Percentiles rank a stretch among this genome's conserved stretches.
These are phyloP conservation scores for Diabrotica balteata DNA, from an alignment of 2,888 invertebrate genomes.

Conservation along the genomic window DNA sequence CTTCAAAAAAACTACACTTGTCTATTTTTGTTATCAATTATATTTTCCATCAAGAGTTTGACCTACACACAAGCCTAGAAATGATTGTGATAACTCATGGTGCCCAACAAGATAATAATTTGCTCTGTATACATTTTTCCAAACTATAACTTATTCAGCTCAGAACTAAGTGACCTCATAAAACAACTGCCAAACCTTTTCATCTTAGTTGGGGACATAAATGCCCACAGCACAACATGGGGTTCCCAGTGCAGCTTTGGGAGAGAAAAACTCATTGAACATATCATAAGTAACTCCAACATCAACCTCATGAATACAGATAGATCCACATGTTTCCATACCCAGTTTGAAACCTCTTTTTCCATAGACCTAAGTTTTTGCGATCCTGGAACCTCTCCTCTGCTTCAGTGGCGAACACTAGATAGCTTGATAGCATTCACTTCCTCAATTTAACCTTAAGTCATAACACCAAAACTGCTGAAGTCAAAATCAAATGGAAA, in stretches of 20 bases:
- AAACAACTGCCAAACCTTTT: constrained; percentile 3
- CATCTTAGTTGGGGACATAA: constrained; percentile 4
- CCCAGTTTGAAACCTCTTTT: constrained; percentile 9
- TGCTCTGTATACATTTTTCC: constrained; percentile 13
- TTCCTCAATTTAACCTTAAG: constrained; percentile 12
- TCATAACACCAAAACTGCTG: constrained; percentile 2
- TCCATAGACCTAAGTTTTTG: constrained; percentile 10
- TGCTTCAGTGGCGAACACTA: constrained; percentile 5
- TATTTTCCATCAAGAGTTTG: constrained; percentile 6
- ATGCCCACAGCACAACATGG: constrained; percentile 17
- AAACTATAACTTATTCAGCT: too few relatives aligned
- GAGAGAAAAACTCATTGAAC: constrained; percentile 12
- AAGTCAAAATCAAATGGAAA: constrained; percentile 12
- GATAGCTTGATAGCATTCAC: constrained; percentile 16
- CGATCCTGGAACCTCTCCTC: constrained; percentile 7
- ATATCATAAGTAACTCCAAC: constrained; percentile 10
- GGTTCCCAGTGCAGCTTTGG: constrained; percentile 15
- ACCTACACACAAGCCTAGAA: constrained; percentile 12
- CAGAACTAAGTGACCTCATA: not conserved
- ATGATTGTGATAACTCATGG: constrained; percentile 1
- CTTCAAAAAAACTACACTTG: not conserved
- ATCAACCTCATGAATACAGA: constrained; percentile 12
- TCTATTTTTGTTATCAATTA: not conserved
- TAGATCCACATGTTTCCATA: constrained; percentile 18
- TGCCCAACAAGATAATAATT: constrained; percentile 10